Evolutionary conservation across 2,113 vertebrate species (phyloP).

Genomic region (Pangasianodon gigas): DNA sequence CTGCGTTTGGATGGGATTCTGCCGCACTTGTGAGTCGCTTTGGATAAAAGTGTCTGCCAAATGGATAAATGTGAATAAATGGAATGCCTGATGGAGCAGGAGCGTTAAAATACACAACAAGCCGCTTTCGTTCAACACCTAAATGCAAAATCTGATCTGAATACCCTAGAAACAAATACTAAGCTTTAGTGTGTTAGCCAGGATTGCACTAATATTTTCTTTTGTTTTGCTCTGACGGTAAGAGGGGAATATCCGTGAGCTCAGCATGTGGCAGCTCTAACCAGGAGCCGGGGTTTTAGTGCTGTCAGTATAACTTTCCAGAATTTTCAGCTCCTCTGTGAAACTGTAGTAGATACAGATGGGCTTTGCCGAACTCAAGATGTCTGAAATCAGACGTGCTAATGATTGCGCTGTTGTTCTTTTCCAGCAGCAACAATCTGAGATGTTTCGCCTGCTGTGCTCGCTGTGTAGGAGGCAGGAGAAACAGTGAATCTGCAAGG

Average conservation of each 20-base stretch:
- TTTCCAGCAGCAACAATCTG: conserved; percentile 21
- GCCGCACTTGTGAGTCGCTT: background rate
- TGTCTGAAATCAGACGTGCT: background rate
- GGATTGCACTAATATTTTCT: background rate
- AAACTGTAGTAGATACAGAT: background rate
- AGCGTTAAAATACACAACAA: background rate
- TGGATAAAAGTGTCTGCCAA: conserved; percentile 25
- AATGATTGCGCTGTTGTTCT: conserved; percentile 12
- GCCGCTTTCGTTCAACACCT: background rate
- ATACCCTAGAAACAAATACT: background rate
- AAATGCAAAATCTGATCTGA: conserved; percentile 2
- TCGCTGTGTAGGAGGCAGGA: conserved; percentile 24
- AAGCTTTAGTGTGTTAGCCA: background rate
- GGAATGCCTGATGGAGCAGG: background rate
- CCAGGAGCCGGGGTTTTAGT: background rate
- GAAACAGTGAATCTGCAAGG: conserved; percentile 29
- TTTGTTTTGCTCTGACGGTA: background rate
- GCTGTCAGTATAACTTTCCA: conserved; percentile 5
- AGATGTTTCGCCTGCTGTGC: conserved; percentile 1
- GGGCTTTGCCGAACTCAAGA: background rate
- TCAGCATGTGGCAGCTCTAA: background rate
- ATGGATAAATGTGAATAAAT: conserved; percentile 25
- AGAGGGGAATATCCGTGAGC: background rate
- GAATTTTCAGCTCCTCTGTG: background rate
- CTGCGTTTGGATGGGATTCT: background rate